Evolutionary conservation across 2,113 vertebrate species (phyloP).

Genomic region (Nothocercus julius): DNA sequence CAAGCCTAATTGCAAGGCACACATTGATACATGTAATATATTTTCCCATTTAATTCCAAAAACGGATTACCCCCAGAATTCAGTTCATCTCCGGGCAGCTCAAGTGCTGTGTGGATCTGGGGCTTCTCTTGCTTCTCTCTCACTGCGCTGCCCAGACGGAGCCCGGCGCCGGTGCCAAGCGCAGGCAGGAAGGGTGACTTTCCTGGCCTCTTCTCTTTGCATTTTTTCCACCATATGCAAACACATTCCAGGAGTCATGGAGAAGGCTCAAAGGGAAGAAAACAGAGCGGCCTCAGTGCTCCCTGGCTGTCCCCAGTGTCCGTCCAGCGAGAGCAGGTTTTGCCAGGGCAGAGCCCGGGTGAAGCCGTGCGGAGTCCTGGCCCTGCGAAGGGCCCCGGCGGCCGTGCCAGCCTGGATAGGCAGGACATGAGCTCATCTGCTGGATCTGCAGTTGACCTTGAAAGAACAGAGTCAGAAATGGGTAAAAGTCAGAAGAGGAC

Average conservation of each 20-base stretch:
- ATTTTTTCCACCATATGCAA: constrained; percentile 53
- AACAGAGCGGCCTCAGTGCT: neutral
- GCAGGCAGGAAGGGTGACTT: fast-evolving
- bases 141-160: neutral
- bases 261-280: neutral
- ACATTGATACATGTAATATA: neutral
- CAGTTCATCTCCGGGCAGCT: neutral
- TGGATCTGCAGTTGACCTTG: constrained; percentile 17
- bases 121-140: neutral
- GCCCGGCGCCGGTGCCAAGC: fast-evolving
- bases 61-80: neutral
- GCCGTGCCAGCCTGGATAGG: neutral
- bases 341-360: neutral
- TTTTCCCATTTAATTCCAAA: neutral
- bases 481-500: neutral
- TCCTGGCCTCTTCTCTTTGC: neutral
- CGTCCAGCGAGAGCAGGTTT: fast-evolving
- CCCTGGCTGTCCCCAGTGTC: fast-evolving
- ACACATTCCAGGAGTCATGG: neutral
- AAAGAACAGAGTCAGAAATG: neutral
- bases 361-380: neutral
- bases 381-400: neutral
- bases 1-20: neutral
- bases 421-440: constrained; percentile 14
- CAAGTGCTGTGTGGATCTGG: neutral